These are phyloP conservation scores for Dastarcus helophoroides DNA, from an alignment of 2,888 invertebrate genomes.

Conservation along the genomic window DNA sequence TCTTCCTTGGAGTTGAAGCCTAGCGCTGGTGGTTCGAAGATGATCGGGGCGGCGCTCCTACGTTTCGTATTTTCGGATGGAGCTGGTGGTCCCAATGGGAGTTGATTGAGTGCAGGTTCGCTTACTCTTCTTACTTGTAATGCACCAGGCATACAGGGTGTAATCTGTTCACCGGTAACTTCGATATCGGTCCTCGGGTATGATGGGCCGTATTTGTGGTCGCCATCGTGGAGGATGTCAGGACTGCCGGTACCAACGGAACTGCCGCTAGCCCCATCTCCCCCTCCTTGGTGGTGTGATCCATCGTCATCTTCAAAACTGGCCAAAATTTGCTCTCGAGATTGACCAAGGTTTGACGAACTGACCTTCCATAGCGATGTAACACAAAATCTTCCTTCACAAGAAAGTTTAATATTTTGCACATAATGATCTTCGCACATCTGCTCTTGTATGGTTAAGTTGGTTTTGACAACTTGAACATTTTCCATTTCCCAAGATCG, in stretches of 20 bases:
- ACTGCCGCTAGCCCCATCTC: slow-evolving; percentile 82
- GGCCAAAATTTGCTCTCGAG: slow-evolving; percentile 83
- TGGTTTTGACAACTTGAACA: no score
- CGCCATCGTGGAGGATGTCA: slow-evolving; percentile 68
- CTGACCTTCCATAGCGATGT: no score
- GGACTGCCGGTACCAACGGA: slow-evolving; percentile 93
- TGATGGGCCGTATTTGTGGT: slow-evolving; percentile 35
- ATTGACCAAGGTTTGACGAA: no score
- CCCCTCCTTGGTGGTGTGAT: slow-evolving; percentile 61
- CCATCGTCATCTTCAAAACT: slow-evolving; percentile 62
- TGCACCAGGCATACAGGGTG: slow-evolving; percentile 37
- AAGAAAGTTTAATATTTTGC: no score
- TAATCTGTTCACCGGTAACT: slow-evolving; percentile 61
- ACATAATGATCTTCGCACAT: no score
- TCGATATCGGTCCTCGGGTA: slow-evolving; percentile 51
- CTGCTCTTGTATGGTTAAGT: no score
- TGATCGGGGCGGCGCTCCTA: slow-evolving; percentile 76
- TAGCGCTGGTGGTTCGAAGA: slow-evolving; percentile 40
- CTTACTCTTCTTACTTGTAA: slow-evolving; percentile 80
- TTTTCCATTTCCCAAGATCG: no score
- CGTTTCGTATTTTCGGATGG: slow-evolving; percentile 54
- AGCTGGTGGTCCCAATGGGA: slow-evolving; percentile 36
- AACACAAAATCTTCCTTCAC: no score
- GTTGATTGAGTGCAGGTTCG: slow-evolving; percentile 72
- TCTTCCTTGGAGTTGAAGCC: slow-evolving; percentile 26